Conservation (phyloP, 1,140 invertebrate species). For the Ips typographus region DNA sequence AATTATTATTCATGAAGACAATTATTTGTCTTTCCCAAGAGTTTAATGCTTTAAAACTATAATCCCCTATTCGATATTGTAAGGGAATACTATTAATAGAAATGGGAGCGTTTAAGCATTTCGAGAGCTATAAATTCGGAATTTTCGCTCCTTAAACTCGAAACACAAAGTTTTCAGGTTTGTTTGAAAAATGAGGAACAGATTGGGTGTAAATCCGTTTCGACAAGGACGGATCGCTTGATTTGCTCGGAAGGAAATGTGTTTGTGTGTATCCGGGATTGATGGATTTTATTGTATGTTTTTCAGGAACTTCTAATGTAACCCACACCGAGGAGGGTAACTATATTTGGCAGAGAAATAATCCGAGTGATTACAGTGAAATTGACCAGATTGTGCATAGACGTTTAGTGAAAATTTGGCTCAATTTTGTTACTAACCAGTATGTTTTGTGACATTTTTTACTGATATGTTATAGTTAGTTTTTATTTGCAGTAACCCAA, state of each 20-base stretch:
- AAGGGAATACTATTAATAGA: no score
- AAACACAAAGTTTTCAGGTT: neutral
- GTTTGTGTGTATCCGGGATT: no score
- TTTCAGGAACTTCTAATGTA: constrained; percentile 29
- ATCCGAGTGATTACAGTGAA: constrained; percentile 8
- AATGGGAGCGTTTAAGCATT: neutral
- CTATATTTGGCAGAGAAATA: constrained; percentile 24
- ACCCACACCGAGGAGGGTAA: constrained; percentile 27
- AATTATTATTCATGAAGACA: no score
- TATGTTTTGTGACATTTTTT: constrained; percentile 1
- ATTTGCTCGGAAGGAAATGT: no score
- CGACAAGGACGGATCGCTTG: no score
- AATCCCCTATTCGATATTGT: no score
- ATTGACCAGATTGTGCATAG: constrained; percentile 26
- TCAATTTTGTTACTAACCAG: constrained; percentile 17
- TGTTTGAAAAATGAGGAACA: neutral
- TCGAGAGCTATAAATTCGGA: constrained; percentile 6
- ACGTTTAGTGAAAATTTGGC: constrained; percentile 22
- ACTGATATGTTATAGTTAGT: neutral
- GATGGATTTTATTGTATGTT: no score
- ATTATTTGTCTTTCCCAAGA: no score
- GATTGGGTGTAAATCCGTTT: no score
- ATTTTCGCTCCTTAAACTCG: neutral
- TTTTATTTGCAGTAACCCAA: constrained; percentile 35
- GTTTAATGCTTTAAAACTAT: no score